phyloP scores from a whole-genome alignment of 2,888 invertebrate species.

The Cryptus armator region DNA sequence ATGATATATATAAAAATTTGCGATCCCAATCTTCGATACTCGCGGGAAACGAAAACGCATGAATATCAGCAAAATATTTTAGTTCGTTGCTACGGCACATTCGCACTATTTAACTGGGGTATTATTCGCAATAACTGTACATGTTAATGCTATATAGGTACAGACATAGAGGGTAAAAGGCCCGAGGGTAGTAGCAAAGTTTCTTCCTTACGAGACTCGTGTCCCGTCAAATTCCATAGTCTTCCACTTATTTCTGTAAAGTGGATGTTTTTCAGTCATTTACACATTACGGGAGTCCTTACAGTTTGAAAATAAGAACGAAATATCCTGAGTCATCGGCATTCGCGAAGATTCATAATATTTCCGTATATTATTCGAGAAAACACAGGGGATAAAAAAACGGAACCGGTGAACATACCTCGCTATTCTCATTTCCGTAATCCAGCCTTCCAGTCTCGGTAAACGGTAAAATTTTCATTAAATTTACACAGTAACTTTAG shows the following conservation, averaged over 20 bases:
- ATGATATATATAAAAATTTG: too few relatives aligned
- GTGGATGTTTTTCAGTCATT: background rate
- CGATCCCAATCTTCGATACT: too few relatives aligned
- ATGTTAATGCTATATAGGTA: background rate
- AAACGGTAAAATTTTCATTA: background rate
- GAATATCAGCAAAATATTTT: too few relatives aligned
- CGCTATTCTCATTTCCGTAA: too few relatives aligned
- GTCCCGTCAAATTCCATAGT: background rate
- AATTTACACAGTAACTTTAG: background rate
- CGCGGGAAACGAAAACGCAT: too few relatives aligned
- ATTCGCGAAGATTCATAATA: background rate
- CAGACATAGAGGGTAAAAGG: background rate
- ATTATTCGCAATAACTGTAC: background rate
- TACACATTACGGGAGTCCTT: background rate
- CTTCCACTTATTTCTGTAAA: background rate
- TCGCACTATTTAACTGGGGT: background rate
- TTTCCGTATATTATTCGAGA: background rate
- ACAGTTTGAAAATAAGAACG: background rate
- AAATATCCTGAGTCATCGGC: background rate
- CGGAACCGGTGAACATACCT: too few relatives aligned
- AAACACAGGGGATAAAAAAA: too few relatives aligned
- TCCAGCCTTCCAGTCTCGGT: background rate
- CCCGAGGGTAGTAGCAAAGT: background rate
- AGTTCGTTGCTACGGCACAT: background rate
- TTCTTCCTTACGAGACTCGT: background rate